Percentiles rank a stretch among this genome's conserved stretches.
phyloP scores from a whole-genome alignment of 2,113 vertebrate species.

The Pterocles orientalis region DNA sequence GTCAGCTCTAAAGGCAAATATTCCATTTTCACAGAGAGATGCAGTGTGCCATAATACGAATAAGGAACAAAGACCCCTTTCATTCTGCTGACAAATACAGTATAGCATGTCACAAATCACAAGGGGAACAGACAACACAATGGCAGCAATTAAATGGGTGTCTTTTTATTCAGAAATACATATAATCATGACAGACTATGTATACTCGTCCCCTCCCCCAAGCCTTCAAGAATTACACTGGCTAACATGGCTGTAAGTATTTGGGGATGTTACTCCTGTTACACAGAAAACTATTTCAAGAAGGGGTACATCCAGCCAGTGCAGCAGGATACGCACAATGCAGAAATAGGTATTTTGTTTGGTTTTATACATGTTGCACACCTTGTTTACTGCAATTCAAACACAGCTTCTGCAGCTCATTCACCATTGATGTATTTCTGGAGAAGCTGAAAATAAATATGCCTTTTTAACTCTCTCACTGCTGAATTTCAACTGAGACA shows the following conservation, averaged over 20 bases:
- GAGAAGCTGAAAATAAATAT: neutral
- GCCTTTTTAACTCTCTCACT: neutral
- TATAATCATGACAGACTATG: neutral
- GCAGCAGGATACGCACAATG: neutral
- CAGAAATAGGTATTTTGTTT: neutral
- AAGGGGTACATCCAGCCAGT: neutral
- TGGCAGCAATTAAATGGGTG: constrained; percentile 30
- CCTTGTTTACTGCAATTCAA: neutral
- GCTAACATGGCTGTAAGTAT: neutral
- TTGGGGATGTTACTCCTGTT: neutral
- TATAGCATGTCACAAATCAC: constrained; percentile 60
- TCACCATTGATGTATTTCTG: neutral
- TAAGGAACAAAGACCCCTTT: constrained; percentile 57
- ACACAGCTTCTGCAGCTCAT: neutral
- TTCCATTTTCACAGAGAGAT: neutral
- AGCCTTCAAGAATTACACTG: neutral
- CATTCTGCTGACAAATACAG: constrained; percentile 63
- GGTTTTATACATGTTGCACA: neutral
- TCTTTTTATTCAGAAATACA: constrained; percentile 35
- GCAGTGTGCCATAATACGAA: neutral
- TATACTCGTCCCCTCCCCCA: neutral
- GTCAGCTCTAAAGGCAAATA: constrained; percentile 35
- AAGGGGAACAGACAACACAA: constrained; percentile 29
- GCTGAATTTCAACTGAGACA: neutral
- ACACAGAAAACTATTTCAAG: neutral